Evolutionary conservation across 2,797 vertebrate species (phyloP).

Genomic region (Smutsia gigantea): DNA sequence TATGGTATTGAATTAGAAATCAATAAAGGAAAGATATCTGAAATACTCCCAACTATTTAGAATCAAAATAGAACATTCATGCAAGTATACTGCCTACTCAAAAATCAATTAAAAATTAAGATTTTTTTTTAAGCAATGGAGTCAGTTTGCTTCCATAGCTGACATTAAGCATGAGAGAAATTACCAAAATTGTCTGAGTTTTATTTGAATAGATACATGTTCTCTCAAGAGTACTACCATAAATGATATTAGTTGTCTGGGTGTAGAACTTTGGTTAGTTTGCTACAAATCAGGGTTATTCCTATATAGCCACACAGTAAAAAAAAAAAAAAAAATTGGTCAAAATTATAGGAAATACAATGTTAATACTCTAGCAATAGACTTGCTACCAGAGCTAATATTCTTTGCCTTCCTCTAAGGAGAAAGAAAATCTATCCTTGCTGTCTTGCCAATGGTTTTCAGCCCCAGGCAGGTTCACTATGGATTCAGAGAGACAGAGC

Average conservation of each 20-base stretch:
- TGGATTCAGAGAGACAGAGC: no score
- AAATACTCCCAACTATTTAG: constrained; percentile 5
- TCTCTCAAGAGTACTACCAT: background rate
- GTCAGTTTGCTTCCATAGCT: background rate
- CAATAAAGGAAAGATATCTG: background rate
- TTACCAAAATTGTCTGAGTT: constrained; percentile 1
- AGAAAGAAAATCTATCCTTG: background rate
- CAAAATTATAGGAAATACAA: background rate
- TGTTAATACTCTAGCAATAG: background rate
- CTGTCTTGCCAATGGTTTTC: no score
- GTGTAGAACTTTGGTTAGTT: background rate
- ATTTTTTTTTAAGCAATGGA: background rate
- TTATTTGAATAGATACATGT: background rate
- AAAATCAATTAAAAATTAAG: constrained; percentile 28
- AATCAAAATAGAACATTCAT: constrained; percentile 23
- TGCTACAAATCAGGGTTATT: constrained; percentile 33
- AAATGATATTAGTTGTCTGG: background rate
- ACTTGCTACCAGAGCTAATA: background rate
- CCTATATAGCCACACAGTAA: background rate
- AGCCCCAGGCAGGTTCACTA: no score
- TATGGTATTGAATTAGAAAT: background rate
- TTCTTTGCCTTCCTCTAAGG: background rate
- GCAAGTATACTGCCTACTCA: background rate
- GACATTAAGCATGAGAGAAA: background rate
- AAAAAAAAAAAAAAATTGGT: background rate